These are phyloP conservation scores for Drosophila tani DNA, from an alignment of 1,140 invertebrate genomes.

Conservation along the genomic window DNA sequence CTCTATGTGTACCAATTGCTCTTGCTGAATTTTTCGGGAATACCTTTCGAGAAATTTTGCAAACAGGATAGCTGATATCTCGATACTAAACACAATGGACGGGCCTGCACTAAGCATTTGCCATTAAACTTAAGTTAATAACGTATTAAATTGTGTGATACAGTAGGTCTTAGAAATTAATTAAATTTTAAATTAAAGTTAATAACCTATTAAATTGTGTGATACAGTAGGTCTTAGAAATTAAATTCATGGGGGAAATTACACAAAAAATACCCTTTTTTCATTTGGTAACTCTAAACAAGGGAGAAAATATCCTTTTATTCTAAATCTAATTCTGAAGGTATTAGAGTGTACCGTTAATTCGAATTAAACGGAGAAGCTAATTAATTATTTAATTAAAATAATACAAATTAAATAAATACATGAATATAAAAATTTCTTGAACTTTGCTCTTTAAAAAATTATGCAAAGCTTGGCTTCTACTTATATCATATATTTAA, in stretches of 20 bases:
- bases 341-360: too few species aligned
- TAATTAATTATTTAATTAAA: too few species aligned
- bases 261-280: neutral
- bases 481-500: too few species aligned
- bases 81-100: conserved; percentile 12
- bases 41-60: conserved; percentile 25
- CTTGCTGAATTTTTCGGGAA: conserved; percentile 37
- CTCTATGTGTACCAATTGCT: conserved; percentile 65
- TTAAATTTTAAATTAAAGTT: neutral
- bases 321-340: too few species aligned
- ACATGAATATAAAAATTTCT: too few species aligned
- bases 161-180: neutral
- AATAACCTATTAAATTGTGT: neutral
- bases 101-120: neutral
- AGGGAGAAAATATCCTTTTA: too few species aligned
- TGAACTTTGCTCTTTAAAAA: too few species aligned
- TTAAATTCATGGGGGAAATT: neutral
- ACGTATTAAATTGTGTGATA: neutral
- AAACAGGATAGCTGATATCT: conserved; percentile 42
- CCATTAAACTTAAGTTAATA: neutral
- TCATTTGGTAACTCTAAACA: neutral
- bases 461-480: too few species aligned
- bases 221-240: neutral
- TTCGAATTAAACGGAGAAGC: neutral
- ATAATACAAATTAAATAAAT: too few species aligned